Percentiles rank a stretch among this genome's conserved stretches.
These are phyloP conservation scores for Capitulum mitella DNA, from an alignment of 2,888 invertebrate species.

Conservation along the genomic window DNA sequence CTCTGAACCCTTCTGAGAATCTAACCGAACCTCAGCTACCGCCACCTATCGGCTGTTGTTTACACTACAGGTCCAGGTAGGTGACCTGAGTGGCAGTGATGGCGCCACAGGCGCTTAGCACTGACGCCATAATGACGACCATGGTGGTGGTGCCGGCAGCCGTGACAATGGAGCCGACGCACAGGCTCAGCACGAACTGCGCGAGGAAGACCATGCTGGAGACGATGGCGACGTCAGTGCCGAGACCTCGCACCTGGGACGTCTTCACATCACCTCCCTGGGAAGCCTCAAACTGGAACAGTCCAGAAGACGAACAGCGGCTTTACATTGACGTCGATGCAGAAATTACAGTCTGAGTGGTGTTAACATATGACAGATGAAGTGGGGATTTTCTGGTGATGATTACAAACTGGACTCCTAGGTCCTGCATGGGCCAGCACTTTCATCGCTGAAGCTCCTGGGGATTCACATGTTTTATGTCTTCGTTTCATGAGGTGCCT, in stretches of 20 bases:
- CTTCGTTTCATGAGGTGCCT: too few relatives aligned
- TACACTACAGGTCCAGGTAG: slow-evolving; percentile 70
- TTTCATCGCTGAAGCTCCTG: too few relatives aligned
- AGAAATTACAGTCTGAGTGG: too few relatives aligned
- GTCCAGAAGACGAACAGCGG: too few relatives aligned
- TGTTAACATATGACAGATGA: too few relatives aligned
- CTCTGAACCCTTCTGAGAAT: too few relatives aligned
- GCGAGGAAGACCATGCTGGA: slow-evolving; percentile 94
- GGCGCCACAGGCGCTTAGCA: slow-evolving; percentile 76
- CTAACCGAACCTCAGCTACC: too few relatives aligned
- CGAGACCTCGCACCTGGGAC: slow-evolving; percentile 63
- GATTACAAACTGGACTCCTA: too few relatives aligned
- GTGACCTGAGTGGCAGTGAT: slow-evolving; percentile 76
- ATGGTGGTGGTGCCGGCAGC: slow-evolving; percentile 76
- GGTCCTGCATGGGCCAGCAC: too few relatives aligned
- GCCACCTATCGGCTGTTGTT: not conserved
- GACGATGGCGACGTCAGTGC: slow-evolving; percentile 89
- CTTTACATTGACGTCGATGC: too few relatives aligned
- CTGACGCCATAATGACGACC: slow-evolving; percentile 75
- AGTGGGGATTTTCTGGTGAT: too few relatives aligned
- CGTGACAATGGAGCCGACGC: slow-evolving; percentile 72
- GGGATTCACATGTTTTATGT: too few relatives aligned
- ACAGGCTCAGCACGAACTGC: slow-evolving; percentile 79
- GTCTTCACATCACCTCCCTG: slow-evolving; percentile 50
- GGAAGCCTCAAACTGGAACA: slow-evolving; percentile 55